Base-by-base conservation (phyloP, 2,797 vertebrate genomes). In the Buceros bicornis region DNA sequence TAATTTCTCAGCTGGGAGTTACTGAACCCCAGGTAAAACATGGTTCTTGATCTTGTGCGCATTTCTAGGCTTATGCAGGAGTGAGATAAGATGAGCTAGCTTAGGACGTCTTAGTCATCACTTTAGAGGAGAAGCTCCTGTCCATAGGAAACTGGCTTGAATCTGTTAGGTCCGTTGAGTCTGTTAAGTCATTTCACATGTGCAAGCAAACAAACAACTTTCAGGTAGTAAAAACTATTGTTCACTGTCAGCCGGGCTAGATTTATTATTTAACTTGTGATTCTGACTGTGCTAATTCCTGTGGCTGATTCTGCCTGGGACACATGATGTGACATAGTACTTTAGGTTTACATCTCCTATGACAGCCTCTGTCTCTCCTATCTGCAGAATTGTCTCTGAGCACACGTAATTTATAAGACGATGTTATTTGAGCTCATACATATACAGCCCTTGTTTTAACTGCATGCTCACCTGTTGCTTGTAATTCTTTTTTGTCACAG, bases 401-500 rank as follows among this genome's bases (percentile, higher is more conserved):
- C 24, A 24, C 12, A 54, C 15, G 10, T 11, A 37, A 43, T 26
- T 69, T 45, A 0, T 22, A 72, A 64, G 25, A 51, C 5, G 21
- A 1, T 67, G 8, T 80, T 56, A 28, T 73, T 71, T 17, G 33
- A 89, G 14, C 11, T 74, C 10, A 83, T 74, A 10, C 6, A 10
- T 40, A 3, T 28, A 45, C 11, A 62, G 6, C 10, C 12, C n/a
- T 84, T 66, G 6, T 66, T 95, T 87, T 67, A 78, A 56, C n/a
- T 70, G 45, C 6, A 3, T 91, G 22, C 10, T 18, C 83, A 33
- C 16, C 11, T 29, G 6, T 71, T 67, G 16, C n/a, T 74, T 88
- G 43, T 61, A 56, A 31, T 72, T 73, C 6, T 42, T 40, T 80
- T 86, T 95, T 89, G 48, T 89, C 64, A 76, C 64, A 98, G 97